Evolutionary conservation across 2,113 vertebrate genomes (phyloP).

Genomic region (Odontesthes bonariensis): DNA sequence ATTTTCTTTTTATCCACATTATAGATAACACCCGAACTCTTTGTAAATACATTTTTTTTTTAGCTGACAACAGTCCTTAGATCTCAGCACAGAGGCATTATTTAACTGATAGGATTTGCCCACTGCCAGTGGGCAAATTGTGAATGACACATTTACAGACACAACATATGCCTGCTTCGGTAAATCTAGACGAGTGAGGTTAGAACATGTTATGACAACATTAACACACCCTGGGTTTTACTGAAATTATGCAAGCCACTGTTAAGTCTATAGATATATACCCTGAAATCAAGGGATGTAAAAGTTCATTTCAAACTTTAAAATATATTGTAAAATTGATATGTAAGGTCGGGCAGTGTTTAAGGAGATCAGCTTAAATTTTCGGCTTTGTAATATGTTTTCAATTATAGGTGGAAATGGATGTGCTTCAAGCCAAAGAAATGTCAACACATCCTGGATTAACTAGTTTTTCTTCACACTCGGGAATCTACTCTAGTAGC

Average conservation of each 20-base stretch:
- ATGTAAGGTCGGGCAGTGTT: slow-evolving; percentile 10
- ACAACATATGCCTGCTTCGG: slow-evolving; percentile 5
- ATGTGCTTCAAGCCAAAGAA: slow-evolving; percentile 56
- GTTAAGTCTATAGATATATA: slow-evolving; percentile 59
- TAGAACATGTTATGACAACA: too few relatives aligned
- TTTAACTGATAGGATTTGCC: neutral
- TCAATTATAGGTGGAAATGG: slow-evolving; percentile 59
- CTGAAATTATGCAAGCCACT: neutral
- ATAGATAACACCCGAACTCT: too few relatives aligned
- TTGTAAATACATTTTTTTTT: slow-evolving; percentile 13
- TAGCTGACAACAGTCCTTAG: slow-evolving; percentile 23
- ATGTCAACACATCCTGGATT: slow-evolving; percentile 65
- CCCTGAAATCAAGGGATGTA: slow-evolving; percentile 52
- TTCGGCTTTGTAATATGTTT: slow-evolving; percentile 54
- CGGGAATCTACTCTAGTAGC: slow-evolving; percentile 49
- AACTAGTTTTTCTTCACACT: slow-evolving; percentile 43
- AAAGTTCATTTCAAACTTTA: neutral
- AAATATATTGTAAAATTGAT: neutral
- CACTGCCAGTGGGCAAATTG: slow-evolving; percentile 18
- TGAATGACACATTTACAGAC: slow-evolving; percentile 14
- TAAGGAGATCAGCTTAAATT: slow-evolving; percentile 34
- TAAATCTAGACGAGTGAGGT: neutral
- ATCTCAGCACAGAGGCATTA: slow-evolving; percentile 12
- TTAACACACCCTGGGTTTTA: too few relatives aligned
- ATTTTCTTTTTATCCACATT: neutral